A percentile compares a stretch with the other conserved stretches of the same genome.
Evolutionary conservation across 1,140 invertebrate species (phyloP).

Genomic region (Teleopsis dalmanni): DNA sequence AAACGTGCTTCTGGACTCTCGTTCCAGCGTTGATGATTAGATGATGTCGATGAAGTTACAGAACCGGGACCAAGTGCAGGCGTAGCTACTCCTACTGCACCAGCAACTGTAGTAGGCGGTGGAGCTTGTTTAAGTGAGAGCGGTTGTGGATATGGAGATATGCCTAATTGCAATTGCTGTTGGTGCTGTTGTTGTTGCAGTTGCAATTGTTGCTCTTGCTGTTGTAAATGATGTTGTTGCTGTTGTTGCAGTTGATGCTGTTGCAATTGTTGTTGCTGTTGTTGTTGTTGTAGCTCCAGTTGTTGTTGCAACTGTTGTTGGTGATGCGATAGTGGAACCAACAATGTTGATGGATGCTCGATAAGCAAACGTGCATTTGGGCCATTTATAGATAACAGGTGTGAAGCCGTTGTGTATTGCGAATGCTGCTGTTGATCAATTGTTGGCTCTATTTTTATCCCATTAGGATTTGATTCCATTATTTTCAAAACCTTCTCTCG

Average conservation of each 20-base stretch:
- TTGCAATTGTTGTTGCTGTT: constrained; percentile 27
- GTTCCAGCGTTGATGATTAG: constrained; percentile 38
- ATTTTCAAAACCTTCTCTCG: constrained; percentile 24
- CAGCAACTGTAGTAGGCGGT: constrained; percentile 25
- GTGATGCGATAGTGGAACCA: constrained; percentile 36
- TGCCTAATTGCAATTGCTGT: constrained; percentile 26
- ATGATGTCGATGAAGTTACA: constrained; percentile 12
- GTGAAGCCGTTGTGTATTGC: constrained; percentile 37
- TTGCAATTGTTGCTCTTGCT: constrained; percentile 11
- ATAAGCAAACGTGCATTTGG: constrained; percentile 39
- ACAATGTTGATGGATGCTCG: constrained; percentile 38
- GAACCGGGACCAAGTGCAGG: constrained; percentile 12
- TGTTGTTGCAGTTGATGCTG: constrained; percentile 31
- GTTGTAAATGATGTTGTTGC: constrained; percentile 18
- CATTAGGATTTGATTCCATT: constrained; percentile 45
- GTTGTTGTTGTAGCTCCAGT: constrained; percentile 20
- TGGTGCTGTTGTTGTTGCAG: constrained; percentile 18
- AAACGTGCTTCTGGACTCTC: constrained; percentile 41
- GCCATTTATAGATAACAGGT: constrained; percentile 40
- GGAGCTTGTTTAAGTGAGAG: constrained; percentile 29
- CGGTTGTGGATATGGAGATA: constrained; percentile 24
- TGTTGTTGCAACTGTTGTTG: constrained; percentile 22
- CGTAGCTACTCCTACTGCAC: constrained; percentile 8
- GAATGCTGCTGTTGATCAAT: constrained; percentile 37
- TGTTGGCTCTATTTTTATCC: constrained; percentile 43